Evolutionary conservation across 1,140 invertebrate genomes (phyloP), one percentile per base, ranked within the genome.

Genomic region (Drosophila subpulchrella): DNA sequence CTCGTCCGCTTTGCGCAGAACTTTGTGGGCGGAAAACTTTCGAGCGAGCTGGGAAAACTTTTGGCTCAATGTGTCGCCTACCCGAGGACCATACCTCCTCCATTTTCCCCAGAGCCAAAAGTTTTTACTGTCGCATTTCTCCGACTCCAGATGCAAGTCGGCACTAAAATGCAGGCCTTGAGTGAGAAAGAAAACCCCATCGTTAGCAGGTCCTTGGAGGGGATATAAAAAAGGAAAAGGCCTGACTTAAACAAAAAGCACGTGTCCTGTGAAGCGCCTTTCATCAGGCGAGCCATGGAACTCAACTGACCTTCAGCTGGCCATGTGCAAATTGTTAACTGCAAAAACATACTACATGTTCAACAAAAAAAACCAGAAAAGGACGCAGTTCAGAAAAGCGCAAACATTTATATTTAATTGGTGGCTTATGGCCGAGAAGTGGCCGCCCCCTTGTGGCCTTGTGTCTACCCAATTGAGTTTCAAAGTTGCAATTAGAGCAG

Each of bases 401-500:
- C 83, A 88, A 88, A 83, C 72, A 74, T 83, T 86, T 75, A 79
- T 59, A 89, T 89, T 88, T 88, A 88, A 88, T 88, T 88, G 83
- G 75, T 83, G 79, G 80, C 51, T 56, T 46, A 17, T 65, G 55
- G 58, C 44, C 44, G 34, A 58, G 65, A 76, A 65, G 81, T 55
- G 81, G 65, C 57, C 48, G 11, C 66, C 71, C 44, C 15, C 27
- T 34, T 17, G 46, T 56, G 55, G 63, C 73, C 74, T 77, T 77
- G 57, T 77, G 74, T 77, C 74, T 77, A 83, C 72, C 71, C 83
- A 88, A 88, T 88, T 88, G 83, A 88, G 83, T 88, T 88, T 88
- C 83, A 89, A 89, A 88, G 83, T 88, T 88, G 83, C 83, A 88
- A 88, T 88, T 88, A 88, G 83, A 88, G 83, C 84, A 71, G 84